Evolutionary conservation across 2,888 invertebrate species (phyloP), one percentile per base, ranked within the genome.

Genomic region (Glaucopsyche alexis): DNA sequence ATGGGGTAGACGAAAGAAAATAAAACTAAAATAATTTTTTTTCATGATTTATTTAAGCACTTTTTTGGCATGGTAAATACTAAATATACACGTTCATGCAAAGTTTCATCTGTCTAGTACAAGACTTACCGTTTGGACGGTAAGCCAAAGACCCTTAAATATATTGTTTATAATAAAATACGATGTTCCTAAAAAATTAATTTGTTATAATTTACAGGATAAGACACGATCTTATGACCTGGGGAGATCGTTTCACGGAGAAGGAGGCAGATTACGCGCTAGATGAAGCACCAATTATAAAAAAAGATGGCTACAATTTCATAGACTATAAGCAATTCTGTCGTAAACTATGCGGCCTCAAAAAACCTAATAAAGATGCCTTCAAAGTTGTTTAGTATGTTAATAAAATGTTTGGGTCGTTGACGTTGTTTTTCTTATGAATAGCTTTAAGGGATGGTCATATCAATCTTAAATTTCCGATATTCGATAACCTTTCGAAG

Each of bases 241-340:
- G 94, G 84, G 95, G 95, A 6, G 95, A 95, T 80, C 94, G 94
- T 81, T 94, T 95, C 81, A 94, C 94, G 0, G 89, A 90, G 67
- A 93, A 93, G 77, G 95, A 95, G 85, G 95, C 95, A 0, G 92
- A 94, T 76, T 94, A 94, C 78, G 95, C 95, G 0, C 83, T 95
- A 14, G 94, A 94, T 76, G 94, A 94, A 80, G 95, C 95, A 0
- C 95, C 95, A 0, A 84, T 93, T 72, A 87, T 93, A n/a, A 89
- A 93, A 74, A 90, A 93, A 60, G 93, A 93, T 73, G 94, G 94
- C 2, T 83, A 81, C 75, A 84, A 86, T 45, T 94, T 95, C 94
- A 95, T 95, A 75, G 95, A 95, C 81, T 95, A 95, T 81, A 88
- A 93, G 16, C 94, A 94, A 50, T 95, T 95, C 80, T 95, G 95